Base-by-base conservation (phyloP, 2,113 vertebrate genomes). In the Grus americana region DNA sequence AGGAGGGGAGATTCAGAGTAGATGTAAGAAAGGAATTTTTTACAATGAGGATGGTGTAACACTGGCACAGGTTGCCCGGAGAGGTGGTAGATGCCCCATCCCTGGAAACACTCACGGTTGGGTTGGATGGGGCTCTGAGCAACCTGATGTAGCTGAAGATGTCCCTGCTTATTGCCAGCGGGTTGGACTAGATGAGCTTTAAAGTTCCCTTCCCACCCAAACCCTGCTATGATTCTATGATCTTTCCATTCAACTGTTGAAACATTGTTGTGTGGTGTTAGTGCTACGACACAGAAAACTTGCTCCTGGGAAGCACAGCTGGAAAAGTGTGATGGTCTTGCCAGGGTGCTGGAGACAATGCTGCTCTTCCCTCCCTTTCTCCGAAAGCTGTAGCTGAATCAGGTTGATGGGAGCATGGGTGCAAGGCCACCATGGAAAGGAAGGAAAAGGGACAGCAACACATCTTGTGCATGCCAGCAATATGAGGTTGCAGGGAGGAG, bases 31-130 rank as follows among this genome's bases (percentile, higher is more conserved):
- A 67, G 23, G 61, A 14, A 22, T 40, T 46, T 1, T 73, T 27
- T 3, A 10, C 1, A 3, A 0, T 19, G 58, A 11, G 18, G 7
- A 2, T 50, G 65, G 1, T 9, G 38, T 81, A 1, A 3, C 2
- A 0, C 26, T 40, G 47, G 14, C 10, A 2, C 11, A 68, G 42
- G 6, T 0, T 84, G 12, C 6, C 16, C 38, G 32, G 38, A 15
- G 63, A 57, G 10, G 20, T 29, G 30, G 61, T 5, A 0, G 12
- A 32, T 44, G n/a, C 34, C 9, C 10, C 47, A 36, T 75, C 19
- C 9, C 57, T 62, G 40, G 13, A 26, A 73, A 24, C 29, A 10
- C 42, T 2, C 27, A 5, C 65, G 54, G n/a, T 3, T n/a, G 44
- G 54, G 47, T 0, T 68, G 59, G 19, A 38, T 0, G 0, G 13